A percentile compares a stretch with the other conserved stretches of the same genome.
Conservation (phyloP, 2,113 vertebrate species). For the Turnix velox region DNA sequence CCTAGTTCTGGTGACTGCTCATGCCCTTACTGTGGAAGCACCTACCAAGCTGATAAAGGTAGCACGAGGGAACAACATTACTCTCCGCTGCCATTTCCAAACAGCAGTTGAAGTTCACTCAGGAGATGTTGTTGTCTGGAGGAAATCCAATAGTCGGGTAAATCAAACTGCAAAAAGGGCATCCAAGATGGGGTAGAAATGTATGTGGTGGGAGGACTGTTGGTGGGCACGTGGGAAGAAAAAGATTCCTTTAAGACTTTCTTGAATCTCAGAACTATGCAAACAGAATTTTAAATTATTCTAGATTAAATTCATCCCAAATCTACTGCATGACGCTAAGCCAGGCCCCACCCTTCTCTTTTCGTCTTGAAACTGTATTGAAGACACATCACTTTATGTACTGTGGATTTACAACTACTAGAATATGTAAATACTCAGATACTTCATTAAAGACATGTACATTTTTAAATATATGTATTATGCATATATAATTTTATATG, state of each 20-base stretch:
- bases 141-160: not conserved
- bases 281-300: not conserved
- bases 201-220: not conserved
- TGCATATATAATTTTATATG: not conserved
- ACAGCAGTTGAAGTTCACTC: accelerated
- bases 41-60: slow-evolving; percentile 54
- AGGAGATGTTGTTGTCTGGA: slow-evolving; percentile 64
- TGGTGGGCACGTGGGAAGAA: not conserved
- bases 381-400: not conserved
- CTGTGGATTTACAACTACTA: not conserved
- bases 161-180: not conserved
- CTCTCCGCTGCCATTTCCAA: slow-evolving; percentile 75
- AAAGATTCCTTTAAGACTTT: not conserved
- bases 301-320: not conserved
- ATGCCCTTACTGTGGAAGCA: slow-evolving; percentile 71
- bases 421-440: not conserved
- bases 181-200: not conserved
- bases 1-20: slow-evolving; percentile 70
- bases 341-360: not conserved
- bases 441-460: not conserved
- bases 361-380: not conserved
- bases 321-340: not conserved
- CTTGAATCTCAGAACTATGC: not conserved
- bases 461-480: not conserved
- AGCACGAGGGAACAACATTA: slow-evolving; percentile 54